Percentiles rank a stretch among this genome's conserved stretches.
These are phyloP conservation scores for Spongia lamella DNA, from an alignment of 37 sponge, comb jelly and placozoan genomes.

Conservation along the genomic window DNA sequence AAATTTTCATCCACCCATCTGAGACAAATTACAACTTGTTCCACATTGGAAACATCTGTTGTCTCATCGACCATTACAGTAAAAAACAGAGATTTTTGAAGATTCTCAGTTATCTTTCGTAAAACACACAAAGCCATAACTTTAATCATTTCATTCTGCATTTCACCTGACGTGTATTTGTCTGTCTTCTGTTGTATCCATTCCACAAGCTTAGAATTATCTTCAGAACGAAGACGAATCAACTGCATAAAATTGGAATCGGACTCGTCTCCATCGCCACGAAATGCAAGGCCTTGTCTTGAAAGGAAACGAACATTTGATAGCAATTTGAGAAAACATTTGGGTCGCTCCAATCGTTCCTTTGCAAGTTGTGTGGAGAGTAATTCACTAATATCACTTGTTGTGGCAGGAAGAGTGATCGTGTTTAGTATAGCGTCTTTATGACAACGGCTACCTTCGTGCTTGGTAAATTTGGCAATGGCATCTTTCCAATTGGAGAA, in stretches of 20 bases:
- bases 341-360: conserved; percentile 21
- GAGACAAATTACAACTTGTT: conserved; percentile 70
- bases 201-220: conserved; percentile 6
- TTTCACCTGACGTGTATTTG: conserved; percentile 53
- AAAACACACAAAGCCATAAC: conserved; percentile 53
- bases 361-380: conserved; percentile 36
- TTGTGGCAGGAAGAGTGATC: conserved; percentile 41
- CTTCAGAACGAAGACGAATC: conserved; percentile 25
- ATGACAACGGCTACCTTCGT: conserved; percentile 57
- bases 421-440: conserved; percentile 41
- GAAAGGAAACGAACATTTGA: conserved; percentile 45
- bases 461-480: too few species aligned
- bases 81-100: conserved; percentile 37
- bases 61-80: conserved; percentile 80
- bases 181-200: conserved; percentile 43
- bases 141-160: conserved; percentile 61
- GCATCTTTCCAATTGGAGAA: too few species aligned
- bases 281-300: conserved; percentile 44
- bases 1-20: conserved; percentile 45
- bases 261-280: conserved; percentile 40
- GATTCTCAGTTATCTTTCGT: conserved; percentile 27
- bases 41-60: conserved; percentile 63
- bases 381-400: conserved; percentile 13
- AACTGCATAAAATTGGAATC: conserved; percentile 48
- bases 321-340: conserved; percentile 41